Evolutionary conservation across 2,797 vertebrate genomes (phyloP), one percentile per base, ranked within the genome.

Genomic region (Halcyon leucocephala): DNA sequence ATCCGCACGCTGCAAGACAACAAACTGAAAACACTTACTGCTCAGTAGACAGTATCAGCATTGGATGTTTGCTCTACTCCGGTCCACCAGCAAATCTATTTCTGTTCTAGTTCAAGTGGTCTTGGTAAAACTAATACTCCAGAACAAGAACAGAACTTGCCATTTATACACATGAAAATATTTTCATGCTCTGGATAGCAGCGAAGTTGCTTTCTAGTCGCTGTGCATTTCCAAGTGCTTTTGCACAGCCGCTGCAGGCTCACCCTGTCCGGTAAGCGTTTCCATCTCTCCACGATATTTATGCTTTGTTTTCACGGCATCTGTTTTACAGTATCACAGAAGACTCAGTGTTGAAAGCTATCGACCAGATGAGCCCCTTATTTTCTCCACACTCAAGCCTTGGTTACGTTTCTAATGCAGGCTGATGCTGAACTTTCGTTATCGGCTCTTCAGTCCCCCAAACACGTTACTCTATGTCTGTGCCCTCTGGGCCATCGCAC

Each of bases 241-340:
- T 42, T 66, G 29, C 29, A 41, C 8, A 48, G 65, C 41, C 49
- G 12, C 31, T 28, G 35, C 66, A 86, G 51, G n/a, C 86, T 82
- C 37, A 20, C 44, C 66, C 61, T 16, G 25, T 7, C 46, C 3
- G 0, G 22, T 14, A 61, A 91, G 20, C 3, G 3, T 8, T 74
- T 65, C 64, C 49, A 84, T n/a, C 54, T 86, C 79, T 46, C 87
- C 28, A 6, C 1, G 6, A 61, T n/a, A 64, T 42, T 76, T 60
- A 37, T 26, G 77, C 78, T 81, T 78, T 61, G 46, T 69, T 95
- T 88, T 52, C 72, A 55, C 54, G 83, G 67, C 89, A 92, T 87
- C 79, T 95, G 81, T 69, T 83, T 90, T 44, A 84, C 71, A 95
- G 71, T 17, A 82, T 84, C 71, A 90, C 67, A 86, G 79, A 92